Base-by-base conservation (phyloP, 2,797 vertebrate genomes). In the Anas bernieri region DNA sequence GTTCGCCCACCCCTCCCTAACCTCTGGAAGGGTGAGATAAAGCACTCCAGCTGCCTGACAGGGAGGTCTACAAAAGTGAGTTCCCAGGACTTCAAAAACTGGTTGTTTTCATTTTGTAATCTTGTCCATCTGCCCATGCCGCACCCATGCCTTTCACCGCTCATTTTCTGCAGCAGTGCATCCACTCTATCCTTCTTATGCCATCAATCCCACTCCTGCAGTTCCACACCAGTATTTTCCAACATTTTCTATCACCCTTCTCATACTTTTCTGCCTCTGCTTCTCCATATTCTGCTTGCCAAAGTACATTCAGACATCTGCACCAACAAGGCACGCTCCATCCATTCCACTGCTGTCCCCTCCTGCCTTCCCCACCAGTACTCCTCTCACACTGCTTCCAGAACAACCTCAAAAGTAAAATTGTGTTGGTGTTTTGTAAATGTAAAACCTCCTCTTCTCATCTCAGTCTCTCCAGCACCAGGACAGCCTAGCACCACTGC, bases 241-340 rank as follows among this genome's bases (percentile, higher is more conserved):
- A 52, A 43, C 30, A 1, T 41, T 62, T 48, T 26, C 58, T 48
- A 78, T 37, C 50, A 55, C 8, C 45, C 17, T 25, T 33, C 67
- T 30, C 35, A 43, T 55, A 26, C 50, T 69, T 70, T 45, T 50
- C 68, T 64, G 35, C 56, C 39, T 35, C 41, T 54, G 17, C 21
- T 50, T 39, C 56, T 41, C 46, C 61, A 26, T 11, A 18, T 54
- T 59, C n/a, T 0, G 0, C 52, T 66, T 43, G 43, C 56, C 37
- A 37, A 35, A 1, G 33, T 1, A 1, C 15, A 48, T 22, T n/a
- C 67, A 80, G 63, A 54, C 30, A 54, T 9, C 20, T 0, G 3
- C 56, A 33, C n/a, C 62, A 68, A 33, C 50, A 23, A 48, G 59
- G 23, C 12, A 7, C 30, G 22, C 64, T 55, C 30, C 54, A 50